Evolutionary conservation across 2,888 invertebrate species (phyloP), one percentile per base, ranked within the genome.

Genomic region (Volucella zonaria): DNA sequence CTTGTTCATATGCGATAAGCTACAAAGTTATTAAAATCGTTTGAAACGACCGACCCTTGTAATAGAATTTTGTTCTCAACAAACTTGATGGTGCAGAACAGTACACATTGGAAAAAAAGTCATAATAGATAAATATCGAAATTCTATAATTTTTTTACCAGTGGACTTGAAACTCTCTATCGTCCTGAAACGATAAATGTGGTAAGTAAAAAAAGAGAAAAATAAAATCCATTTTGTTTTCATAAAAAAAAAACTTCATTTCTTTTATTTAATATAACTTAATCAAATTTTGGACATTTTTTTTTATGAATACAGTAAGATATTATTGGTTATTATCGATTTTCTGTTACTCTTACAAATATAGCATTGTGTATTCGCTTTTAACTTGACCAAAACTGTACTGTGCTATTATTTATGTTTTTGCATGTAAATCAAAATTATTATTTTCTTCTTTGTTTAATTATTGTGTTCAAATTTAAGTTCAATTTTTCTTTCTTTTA

Each of bases 181-280:
- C 31, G 6, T 31, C 6, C 31, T 31, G 6, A 47, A 12, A n/a
- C 40, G 52, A 8, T 6, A 1, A 40, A 66, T 14, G 11, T 51
- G 51, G 1, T 51, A 51, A 18, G 1, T 23, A n/a, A 9, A 42
- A 59, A 61, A 56, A 3, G 23, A 52, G 3, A 6, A 31, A 51
- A 75, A 59, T 54, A 71, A 76, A 85, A 71, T 15, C 42, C 62
- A 58, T 15, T 62, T 51, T n/a, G 23, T 62, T 80, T 80, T 77
- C 85, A 85, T 85, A 77, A 81, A 85, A 85, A n/a, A 77, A 85
- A 85, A 85, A 76, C 66, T 71, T 79, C 68, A 74, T 80, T 79
- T 85, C n/a, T 66, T 78, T 85, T 85, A 85, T 85, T 85, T 85
- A 85, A 85, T 66, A 81, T 81, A 85, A 80, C 85, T 85, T 80